phyloP scores from a whole-genome alignment of 64 coral and sea anemone species.

The Dendronephthya gigantea region DNA sequence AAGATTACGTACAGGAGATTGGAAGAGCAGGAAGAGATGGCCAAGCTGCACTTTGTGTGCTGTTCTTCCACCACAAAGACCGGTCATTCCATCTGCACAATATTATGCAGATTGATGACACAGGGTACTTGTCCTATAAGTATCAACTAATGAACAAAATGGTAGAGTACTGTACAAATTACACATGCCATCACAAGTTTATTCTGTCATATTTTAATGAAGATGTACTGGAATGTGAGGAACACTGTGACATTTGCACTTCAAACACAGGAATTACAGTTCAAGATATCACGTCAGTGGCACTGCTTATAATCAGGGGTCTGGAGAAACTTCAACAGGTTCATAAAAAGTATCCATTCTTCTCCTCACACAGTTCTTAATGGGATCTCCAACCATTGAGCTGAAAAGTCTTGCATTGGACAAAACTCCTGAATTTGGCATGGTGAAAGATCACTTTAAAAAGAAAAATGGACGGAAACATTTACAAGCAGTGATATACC shows the following conservation, averaged over 20 bases:
- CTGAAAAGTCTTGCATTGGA: neutral
- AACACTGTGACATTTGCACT: constrained; percentile 8
- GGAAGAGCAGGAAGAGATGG: constrained; percentile 5
- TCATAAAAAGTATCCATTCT: neutral
- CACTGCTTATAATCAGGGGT: neutral
- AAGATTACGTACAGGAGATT: neutral
- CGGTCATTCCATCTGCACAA: constrained; percentile 1
- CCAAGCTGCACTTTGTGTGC: neutral
- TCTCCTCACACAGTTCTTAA: neutral
- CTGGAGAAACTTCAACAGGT: neutral
- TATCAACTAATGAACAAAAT: neutral
- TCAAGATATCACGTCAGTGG: neutral
- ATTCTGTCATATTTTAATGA: neutral
- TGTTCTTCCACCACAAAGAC: neutral
- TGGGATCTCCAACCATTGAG: neutral
- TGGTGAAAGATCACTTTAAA: neutral
- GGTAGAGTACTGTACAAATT: neutral
- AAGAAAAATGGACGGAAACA: neutral
- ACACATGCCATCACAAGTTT: neutral
- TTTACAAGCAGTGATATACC: neutral
- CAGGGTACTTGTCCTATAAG: neutral
- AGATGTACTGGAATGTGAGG: neutral
- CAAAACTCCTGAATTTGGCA: neutral
- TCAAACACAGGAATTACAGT: neutral
- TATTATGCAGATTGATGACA: neutral